Conservation (phyloP, 2,113 vertebrate genomes). For the Cyanoderma ruficeps region DNA sequence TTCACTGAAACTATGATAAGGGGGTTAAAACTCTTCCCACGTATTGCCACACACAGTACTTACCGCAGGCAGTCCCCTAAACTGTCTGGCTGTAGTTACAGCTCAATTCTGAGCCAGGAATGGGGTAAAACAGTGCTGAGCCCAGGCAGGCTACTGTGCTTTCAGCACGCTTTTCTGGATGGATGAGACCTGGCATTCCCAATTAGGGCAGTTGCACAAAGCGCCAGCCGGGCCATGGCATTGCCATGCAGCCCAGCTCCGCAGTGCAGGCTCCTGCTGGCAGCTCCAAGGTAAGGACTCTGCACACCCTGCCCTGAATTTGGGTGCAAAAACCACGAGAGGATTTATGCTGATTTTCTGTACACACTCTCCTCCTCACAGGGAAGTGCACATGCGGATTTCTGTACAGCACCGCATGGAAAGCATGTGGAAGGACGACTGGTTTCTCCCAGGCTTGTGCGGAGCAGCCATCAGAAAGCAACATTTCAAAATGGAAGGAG, state of each 20-base stretch:
- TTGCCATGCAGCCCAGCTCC: slow-evolving; percentile 4
- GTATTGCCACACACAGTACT: neutral
- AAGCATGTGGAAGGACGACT: neutral
- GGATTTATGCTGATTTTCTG: neutral
- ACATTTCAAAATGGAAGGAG: neutral
- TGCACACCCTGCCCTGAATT: neutral
- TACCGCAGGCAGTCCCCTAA: neutral
- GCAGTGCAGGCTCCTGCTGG: neutral
- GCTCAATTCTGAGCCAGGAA: neutral
- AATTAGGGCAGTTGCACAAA: neutral
- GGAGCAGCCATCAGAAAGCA: neutral
- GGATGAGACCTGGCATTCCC: slow-evolving; percentile 20
- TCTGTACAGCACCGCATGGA: neutral
- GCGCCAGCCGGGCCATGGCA: neutral
- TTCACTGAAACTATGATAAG: neutral
- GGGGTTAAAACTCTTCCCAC: neutral
- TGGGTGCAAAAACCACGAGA: rapidly evolving
- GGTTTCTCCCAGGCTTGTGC: neutral
- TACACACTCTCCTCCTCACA: neutral
- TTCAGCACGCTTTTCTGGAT: neutral
- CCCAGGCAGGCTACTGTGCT: neutral
- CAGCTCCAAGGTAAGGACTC: neutral
- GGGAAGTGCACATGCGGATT: rapidly evolving
- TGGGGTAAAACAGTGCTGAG: neutral
- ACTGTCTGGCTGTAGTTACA: neutral